phyloP scores from a whole-genome alignment of 2,797 vertebrate genomes.

The Pitangus sulphuratus region DNA sequence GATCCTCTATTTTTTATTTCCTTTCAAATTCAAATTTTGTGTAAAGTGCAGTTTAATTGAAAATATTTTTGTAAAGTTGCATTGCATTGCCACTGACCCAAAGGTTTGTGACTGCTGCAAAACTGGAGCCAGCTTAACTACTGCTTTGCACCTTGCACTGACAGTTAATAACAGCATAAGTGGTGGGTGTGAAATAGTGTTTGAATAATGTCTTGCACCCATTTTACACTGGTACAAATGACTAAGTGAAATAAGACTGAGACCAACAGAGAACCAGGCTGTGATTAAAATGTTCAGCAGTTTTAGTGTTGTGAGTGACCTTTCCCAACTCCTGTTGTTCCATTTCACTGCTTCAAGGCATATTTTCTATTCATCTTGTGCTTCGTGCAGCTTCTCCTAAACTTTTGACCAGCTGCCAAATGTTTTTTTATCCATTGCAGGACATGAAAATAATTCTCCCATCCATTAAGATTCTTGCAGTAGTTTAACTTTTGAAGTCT shows the following conservation, averaged over 20 bases:
- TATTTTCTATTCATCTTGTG: conserved; percentile 33
- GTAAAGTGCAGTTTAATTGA: background rate
- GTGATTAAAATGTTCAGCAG: conserved; percentile 46
- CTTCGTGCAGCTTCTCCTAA: conserved; percentile 39
- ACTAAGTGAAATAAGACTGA: conserved; percentile 20
- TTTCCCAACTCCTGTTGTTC: conserved; percentile 37
- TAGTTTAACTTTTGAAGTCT: background rate
- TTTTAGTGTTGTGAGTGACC: conserved; percentile 29
- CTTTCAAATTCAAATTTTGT: background rate
- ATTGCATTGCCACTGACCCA: background rate
- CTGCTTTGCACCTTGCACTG: background rate
- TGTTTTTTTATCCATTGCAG: background rate
- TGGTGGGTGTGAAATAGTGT: background rate
- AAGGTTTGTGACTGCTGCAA: background rate
- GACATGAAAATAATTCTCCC: conserved; percentile 10
- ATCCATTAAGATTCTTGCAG: background rate
- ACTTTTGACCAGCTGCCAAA: conserved; percentile 44
- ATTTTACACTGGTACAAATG: background rate
- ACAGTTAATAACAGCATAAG: background rate
- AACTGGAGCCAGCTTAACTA: background rate
- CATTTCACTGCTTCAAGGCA: conserved; percentile 15
- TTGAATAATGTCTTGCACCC: background rate
- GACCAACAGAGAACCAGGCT: conserved; percentile 3
- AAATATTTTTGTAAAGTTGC: background rate
- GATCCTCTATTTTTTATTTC: background rate